phyloP scores from a whole-genome alignment of 2,888 invertebrate species.

The Paralinhomoeus sp. region DNA sequence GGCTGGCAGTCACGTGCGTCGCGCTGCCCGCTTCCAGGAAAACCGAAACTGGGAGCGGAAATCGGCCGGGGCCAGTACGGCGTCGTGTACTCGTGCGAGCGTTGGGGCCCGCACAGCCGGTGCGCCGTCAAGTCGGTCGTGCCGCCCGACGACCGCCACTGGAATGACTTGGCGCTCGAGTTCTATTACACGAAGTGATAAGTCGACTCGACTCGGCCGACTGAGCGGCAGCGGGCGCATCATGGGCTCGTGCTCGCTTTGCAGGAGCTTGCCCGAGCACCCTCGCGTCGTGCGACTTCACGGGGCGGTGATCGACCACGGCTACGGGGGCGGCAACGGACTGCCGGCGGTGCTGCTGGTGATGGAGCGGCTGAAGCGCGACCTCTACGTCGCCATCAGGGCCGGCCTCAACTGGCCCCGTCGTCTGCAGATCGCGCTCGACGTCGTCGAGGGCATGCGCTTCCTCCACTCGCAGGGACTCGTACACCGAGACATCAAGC shows the following conservation, averaged over 20 bases:
- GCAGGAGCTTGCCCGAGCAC: constrained; percentile 57
- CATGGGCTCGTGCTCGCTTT: too few species aligned
- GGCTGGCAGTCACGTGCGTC: too few species aligned
- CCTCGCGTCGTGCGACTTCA: constrained; percentile 48
- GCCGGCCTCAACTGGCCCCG: constrained; percentile 33
- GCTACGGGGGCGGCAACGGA: constrained; percentile 37
- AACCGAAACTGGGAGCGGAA: constrained; percentile 34
- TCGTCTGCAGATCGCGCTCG: constrained; percentile 44
- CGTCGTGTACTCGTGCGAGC: constrained; percentile 55
- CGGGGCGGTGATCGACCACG: constrained; percentile 58
- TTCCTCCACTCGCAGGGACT: constrained; percentile 67
- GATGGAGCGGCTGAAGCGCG: constrained; percentile 42
- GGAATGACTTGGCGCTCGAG: constrained; percentile 70
- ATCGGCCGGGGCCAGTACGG: constrained; percentile 59
- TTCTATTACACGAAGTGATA: constrained; percentile 58
- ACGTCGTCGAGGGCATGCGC: constrained; percentile 62
- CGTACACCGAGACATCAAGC: constrained; percentile 64
- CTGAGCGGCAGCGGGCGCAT: too few species aligned
- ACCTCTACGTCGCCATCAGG: constrained; percentile 52
- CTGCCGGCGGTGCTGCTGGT: constrained; percentile 52
- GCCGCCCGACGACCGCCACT: constrained; percentile 64
- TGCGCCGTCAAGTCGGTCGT: constrained; percentile 66
- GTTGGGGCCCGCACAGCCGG: constrained; percentile 48
- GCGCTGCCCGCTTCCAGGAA: too few species aligned
- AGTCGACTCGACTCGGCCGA: too few species aligned